These are phyloP conservation scores for Riptortus pedestris DNA, from an alignment of 1,140 invertebrate species.

Conservation along the genomic window DNA sequence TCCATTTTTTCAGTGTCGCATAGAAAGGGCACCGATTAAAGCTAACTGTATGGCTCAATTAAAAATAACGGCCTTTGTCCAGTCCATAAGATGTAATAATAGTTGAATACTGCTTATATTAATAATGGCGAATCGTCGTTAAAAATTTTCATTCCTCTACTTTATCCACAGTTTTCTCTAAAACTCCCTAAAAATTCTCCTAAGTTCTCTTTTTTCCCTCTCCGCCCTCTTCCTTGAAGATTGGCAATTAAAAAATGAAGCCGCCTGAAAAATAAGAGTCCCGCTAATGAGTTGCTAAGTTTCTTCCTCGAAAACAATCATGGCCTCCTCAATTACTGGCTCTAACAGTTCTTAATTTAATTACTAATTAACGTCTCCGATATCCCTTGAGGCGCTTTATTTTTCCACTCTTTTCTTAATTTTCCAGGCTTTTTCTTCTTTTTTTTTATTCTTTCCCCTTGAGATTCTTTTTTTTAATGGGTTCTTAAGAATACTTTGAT, in stretches of 20 bases:
- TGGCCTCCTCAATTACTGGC: neutral
- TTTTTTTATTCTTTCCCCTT: constrained; percentile 1
- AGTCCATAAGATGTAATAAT: too few relatives aligned
- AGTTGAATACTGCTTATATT: too few relatives aligned
- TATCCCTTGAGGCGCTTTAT: neutral
- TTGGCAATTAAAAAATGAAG: constrained; percentile 19
- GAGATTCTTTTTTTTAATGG: neutral
- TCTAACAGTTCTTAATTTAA: constrained; percentile 16
- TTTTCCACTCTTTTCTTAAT: neutral
- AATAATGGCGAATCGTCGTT: too few relatives aligned
- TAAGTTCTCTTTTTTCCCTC: neutral
- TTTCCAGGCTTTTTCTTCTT: neutral
- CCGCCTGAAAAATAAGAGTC: constrained; percentile 11
- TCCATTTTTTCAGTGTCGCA: too few relatives aligned
- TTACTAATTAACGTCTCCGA: constrained; percentile 8
- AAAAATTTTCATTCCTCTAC: neutral
- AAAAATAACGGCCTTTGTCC: too few relatives aligned
- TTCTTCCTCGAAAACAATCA: neutral
- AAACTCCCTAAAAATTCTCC: neutral
- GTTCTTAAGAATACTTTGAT: neutral
- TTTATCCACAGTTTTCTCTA: neutral
- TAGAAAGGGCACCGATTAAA: too few relatives aligned
- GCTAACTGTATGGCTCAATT: too few relatives aligned
- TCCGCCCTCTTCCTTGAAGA: neutral
- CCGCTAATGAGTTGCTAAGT: constrained; percentile 11